These are phyloP conservation scores for Eubasilissa splendida DNA, from an alignment of 2,888 invertebrate genomes.

Conservation along the genomic window DNA sequence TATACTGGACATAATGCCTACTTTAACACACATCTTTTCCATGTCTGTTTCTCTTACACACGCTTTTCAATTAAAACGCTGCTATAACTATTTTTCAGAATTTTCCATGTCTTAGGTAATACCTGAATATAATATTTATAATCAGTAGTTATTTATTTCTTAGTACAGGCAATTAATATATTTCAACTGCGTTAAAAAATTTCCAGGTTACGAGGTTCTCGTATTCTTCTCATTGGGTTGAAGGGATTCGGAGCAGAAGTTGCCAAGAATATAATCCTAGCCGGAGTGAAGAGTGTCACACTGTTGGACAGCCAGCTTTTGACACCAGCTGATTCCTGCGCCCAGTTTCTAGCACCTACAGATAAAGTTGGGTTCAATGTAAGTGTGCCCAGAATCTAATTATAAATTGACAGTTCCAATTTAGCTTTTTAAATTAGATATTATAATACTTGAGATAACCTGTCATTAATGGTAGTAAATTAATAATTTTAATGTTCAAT, in stretches of 20 bases:
- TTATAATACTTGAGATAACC: too few species aligned
- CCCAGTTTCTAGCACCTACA: slow-evolving; percentile 88
- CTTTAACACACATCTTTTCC: too few species aligned
- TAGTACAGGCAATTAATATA: neutral
- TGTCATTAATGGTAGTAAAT: too few species aligned
- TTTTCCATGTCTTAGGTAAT: too few species aligned
- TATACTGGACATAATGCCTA: too few species aligned
- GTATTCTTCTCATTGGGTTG: slow-evolving; percentile 89
- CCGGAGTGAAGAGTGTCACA: slow-evolving; percentile 92
- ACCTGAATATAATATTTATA: neutral
- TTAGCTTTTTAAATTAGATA: too few species aligned
- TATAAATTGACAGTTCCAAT: neutral
- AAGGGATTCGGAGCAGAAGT: slow-evolving; percentile 95
- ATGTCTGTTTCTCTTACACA: too few species aligned
- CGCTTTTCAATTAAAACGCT: too few species aligned
- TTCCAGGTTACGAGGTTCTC: slow-evolving; percentile 84
- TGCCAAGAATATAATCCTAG: slow-evolving; percentile 94
- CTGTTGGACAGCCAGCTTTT: slow-evolving; percentile 85
- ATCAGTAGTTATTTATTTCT: neutral
- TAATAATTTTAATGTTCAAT: too few species aligned
- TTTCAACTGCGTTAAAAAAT: neutral
- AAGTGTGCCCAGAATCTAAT: slow-evolving; percentile 61
- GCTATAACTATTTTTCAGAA: too few species aligned
- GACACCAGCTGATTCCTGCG: slow-evolving; percentile 80
- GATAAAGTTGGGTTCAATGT: slow-evolving; percentile 85